Conservation (phyloP, 2,888 invertebrate species). For the Drosophila quinaria region DNA sequence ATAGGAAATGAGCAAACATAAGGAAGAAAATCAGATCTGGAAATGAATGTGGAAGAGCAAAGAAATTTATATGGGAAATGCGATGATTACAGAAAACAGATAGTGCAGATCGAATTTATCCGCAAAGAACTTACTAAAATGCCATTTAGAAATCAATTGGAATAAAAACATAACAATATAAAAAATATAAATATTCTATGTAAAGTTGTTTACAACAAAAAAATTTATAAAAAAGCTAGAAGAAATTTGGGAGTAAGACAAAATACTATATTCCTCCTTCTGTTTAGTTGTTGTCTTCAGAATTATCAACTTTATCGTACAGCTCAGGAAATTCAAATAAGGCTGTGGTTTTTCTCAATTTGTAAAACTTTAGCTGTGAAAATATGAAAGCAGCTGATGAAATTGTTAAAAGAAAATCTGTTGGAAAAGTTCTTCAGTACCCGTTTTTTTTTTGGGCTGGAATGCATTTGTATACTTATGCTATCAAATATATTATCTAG, state of each 20-base stretch:
- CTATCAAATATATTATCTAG: conserved; percentile 12
- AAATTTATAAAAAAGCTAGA: too few species aligned
- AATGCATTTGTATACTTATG: neutral
- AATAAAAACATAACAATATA: neutral
- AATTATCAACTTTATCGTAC: neutral
- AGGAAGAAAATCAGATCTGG: conserved; percentile 3
- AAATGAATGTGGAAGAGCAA: conserved; percentile 7
- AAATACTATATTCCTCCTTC: too few species aligned
- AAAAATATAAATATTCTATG: too few species aligned
- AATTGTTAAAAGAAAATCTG: conserved; percentile 3
- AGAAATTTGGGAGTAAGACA: too few species aligned
- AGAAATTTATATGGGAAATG: conserved; percentile 13
- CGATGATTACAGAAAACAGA: neutral
- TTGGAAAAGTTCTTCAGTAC: neutral
- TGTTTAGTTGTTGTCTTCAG: neutral
- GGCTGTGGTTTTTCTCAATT: conserved; percentile 4
- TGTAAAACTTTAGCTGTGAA: conserved; percentile 1
- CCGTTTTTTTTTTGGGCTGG: neutral
- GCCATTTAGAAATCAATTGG: neutral
- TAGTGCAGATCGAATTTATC: neutral
- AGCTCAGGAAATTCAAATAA: conserved; percentile 1
- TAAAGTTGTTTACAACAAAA: too few species aligned
- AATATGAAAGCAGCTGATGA: conserved; percentile 4
- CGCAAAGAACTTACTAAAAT: neutral
- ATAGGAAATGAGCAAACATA: conserved; percentile 34